Evolutionary conservation across 2,888 invertebrate species (phyloP).

Genomic region (Melanostoma scalare): DNA sequence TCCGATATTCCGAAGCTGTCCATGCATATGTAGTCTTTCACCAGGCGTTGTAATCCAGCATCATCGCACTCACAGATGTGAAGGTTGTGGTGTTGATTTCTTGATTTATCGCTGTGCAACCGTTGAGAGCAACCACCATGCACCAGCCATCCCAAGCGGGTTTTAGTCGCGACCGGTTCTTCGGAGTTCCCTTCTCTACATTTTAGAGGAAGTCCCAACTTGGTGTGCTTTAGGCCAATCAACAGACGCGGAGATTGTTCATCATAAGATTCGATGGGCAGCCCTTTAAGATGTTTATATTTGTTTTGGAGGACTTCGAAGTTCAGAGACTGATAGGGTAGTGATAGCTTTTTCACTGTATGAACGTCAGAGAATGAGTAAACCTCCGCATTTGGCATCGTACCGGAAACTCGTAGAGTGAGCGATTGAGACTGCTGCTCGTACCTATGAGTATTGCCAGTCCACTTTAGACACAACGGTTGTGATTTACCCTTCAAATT

Average conservation of each 20-base stretch:
- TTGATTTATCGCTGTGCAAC: neutral
- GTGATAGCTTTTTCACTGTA: too few species aligned
- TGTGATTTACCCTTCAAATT: neutral
- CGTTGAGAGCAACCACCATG: neutral
- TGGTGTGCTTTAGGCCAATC: too few species aligned
- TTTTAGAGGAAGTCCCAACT: too few species aligned
- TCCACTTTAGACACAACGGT: slow-evolving; percentile 28
- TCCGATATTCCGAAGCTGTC: slow-evolving; percentile 21
- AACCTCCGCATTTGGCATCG: too few species aligned
- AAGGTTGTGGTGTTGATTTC: too few species aligned
- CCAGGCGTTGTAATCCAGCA: neutral
- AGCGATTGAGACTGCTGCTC: neutral
- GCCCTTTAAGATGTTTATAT: too few species aligned
- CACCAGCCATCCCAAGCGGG: slow-evolving; percentile 56
- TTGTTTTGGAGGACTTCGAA: too few species aligned
- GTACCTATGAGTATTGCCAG: slow-evolving; percentile 10
- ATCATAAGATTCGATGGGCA: too few species aligned
- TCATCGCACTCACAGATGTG: neutral
- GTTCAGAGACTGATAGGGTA: too few species aligned
- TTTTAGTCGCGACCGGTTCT: slow-evolving; percentile 14
- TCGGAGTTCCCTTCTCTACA: too few species aligned
- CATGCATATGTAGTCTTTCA: neutral
- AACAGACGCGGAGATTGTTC: neutral
- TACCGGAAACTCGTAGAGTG: neutral
- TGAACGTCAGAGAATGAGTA: too few species aligned